Percentiles rank a stretch among this genome's conserved stretches.
Conservation (phyloP, 2,797 vertebrate genomes). For the Phrynocephalus forsythii region DNA sequence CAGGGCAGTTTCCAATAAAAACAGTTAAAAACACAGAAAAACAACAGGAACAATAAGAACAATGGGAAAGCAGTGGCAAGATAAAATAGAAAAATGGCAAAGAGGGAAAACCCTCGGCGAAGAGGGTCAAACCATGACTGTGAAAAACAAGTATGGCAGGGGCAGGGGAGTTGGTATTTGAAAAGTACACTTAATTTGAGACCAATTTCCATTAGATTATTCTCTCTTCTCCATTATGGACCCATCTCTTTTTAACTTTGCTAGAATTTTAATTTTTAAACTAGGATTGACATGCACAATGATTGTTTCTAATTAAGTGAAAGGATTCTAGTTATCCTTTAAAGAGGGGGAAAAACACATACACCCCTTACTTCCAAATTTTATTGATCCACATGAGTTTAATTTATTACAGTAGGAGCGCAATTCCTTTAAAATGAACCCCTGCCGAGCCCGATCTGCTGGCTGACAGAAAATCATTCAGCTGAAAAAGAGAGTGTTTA, state of each 20-base stretch:
- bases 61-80: too few species aligned
- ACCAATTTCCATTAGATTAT: too few species aligned
- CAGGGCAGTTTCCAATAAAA: too few species aligned
- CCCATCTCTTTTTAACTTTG: not conserved
- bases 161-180: too few species aligned
- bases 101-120: too few species aligned
- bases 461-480: constrained; percentile 82
- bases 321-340: constrained; percentile 66
- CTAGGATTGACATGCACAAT: not conserved
- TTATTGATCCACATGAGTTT: constrained; percentile 78
- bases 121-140: too few species aligned
- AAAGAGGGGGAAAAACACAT: constrained; percentile 50
- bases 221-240: not conserved
- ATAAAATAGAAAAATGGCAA: too few species aligned
- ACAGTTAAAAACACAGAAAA: too few species aligned
- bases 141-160: not conserved
- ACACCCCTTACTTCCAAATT: constrained; percentile 65
- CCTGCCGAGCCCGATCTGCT: constrained; percentile 64
- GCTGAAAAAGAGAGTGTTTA: constrained; percentile 76
- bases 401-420: constrained; percentile 76
- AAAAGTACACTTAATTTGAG: not conserved
- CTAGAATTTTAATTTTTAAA: not conserved
- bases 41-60: too few species aligned
- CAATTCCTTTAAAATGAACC: constrained; percentile 80
- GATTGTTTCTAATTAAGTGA: constrained; percentile 69